Base-by-base conservation (phyloP, 2,888 invertebrate species). In the Epiperipatus broadwayi region DNA sequence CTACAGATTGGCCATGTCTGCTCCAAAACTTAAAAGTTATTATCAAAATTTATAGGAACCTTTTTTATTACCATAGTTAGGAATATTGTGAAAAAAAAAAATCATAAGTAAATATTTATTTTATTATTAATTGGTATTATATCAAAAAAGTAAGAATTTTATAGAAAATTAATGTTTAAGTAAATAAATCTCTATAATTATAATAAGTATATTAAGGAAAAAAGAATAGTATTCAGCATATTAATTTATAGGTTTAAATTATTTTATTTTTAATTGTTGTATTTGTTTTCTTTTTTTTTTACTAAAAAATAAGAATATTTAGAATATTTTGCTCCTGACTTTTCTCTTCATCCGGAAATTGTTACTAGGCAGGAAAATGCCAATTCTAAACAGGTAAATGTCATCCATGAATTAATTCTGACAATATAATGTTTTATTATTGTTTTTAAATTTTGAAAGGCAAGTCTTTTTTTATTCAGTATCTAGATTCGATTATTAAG, bases 241-340 rank as follows among this genome's bases (percentile, higher is more conserved):
- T n/a, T n/a, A n/a, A n/a, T n/a, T 12, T 21, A 27, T 28, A 10
- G 18, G 5, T 34, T 8, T 19, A 7, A 34, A 34, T n/a, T 10
- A 7, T 34, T 15, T 8, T 5, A 34, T 8, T 12, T 18, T 34
- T 21, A 5, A 34, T 8, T 12, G 7, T 34, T 8, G 18, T 20
- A 20, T n/a, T 7, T 35, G 15, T 18, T 34, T 37, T 40, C 10
- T 32, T 48, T 41, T 42, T 30, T 35, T 35, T 43, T 51, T 25
- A n/a, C n/a, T n/a, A n/a, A n/a, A n/a, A n/a, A n/a, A n/a, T n/a
- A 51, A 1, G 91, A 95, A 56, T 97, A 93, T 56, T 68, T 91
- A 40, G 91, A 93, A 57, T 95, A 87, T 59, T 97, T 95, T 58
- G 85, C 84, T 0, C 95, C 95, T 0, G 95, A 97, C 57, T 95